Conservation (phyloP, 1,140 invertebrate species). For the Micrasema minimum region DNA sequence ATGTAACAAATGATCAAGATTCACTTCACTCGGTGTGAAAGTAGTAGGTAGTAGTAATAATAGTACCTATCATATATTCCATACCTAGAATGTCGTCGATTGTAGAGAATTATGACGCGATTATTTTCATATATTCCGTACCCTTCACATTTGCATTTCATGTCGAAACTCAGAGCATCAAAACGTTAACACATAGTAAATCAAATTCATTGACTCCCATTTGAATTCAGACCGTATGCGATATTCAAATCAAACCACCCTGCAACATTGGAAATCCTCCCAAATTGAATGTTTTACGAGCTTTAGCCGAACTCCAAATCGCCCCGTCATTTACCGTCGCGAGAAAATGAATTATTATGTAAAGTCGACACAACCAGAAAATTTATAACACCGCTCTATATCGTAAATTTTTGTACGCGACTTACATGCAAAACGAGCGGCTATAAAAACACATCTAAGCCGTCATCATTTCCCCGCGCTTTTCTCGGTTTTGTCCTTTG, state of each 20-base stretch:
- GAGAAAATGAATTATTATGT: slow-evolving; percentile 45
- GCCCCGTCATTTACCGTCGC: background rate
- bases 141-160: background rate
- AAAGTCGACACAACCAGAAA: slow-evolving; percentile 33
- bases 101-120: background rate
- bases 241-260: slow-evolving; percentile 28
- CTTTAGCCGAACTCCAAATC: slow-evolving; percentile 19
- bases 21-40: no score
- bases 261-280: slow-evolving; percentile 11
- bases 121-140: background rate
- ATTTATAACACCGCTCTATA: slow-evolving; percentile 30
- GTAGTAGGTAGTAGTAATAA: no score
- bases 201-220: slow-evolving; percentile 20
- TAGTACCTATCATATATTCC: no score
- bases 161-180: background rate
- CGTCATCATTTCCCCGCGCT: slow-evolving; percentile 35
- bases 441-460: slow-evolving; percentile 44
- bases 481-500: slow-evolving; percentile 36
- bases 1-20: no score
- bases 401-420: slow-evolving; percentile 41
- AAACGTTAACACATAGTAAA: background rate
- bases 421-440: slow-evolving; percentile 45
- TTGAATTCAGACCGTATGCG: slow-evolving; percentile 24
- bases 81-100: no score
- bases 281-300: slow-evolving; percentile 42